Conservation (phyloP, 2,888 invertebrate genomes). For the Adelognathus sp. region DNA sequence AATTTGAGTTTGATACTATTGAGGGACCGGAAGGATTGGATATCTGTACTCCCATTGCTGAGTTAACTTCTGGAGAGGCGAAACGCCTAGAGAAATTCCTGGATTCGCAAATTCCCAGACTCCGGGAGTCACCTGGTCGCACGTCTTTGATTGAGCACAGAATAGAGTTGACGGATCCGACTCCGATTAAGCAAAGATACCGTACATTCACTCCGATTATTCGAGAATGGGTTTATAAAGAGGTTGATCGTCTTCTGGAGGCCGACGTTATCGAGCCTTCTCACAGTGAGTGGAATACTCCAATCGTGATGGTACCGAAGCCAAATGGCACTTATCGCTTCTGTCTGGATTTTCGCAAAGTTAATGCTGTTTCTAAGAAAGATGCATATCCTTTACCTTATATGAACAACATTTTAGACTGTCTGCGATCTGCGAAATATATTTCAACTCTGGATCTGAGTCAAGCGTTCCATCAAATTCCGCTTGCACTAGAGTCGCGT, state of each 20-base stretch:
- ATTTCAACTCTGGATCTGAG: neutral
- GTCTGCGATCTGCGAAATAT: neutral
- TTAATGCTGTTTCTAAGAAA: neutral
- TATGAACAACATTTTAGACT: neutral
- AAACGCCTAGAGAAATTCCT: neutral
- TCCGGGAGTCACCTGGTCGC: neutral
- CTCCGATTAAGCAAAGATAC: slow-evolving; percentile 50
- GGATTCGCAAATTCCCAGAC: neutral
- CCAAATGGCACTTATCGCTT: neutral
- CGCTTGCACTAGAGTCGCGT: neutral
- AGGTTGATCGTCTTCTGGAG: no score
- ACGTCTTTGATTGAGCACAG: slow-evolving; percentile 11
- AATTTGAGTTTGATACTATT: neutral
- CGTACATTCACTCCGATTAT: no score
- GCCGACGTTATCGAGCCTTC: no score
- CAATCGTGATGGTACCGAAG: neutral
- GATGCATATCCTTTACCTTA: no score
- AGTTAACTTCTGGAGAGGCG: neutral
- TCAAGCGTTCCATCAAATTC: neutral
- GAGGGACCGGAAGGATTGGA: neutral
- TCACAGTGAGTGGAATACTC: no score
- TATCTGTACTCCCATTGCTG: neutral
- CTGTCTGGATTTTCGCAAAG: neutral
- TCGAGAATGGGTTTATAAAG: no score
- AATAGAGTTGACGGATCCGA: slow-evolving; percentile 16